Base-by-base conservation (phyloP, 2,888 invertebrate genomes). In the Drosophila prostipennis region DNA sequence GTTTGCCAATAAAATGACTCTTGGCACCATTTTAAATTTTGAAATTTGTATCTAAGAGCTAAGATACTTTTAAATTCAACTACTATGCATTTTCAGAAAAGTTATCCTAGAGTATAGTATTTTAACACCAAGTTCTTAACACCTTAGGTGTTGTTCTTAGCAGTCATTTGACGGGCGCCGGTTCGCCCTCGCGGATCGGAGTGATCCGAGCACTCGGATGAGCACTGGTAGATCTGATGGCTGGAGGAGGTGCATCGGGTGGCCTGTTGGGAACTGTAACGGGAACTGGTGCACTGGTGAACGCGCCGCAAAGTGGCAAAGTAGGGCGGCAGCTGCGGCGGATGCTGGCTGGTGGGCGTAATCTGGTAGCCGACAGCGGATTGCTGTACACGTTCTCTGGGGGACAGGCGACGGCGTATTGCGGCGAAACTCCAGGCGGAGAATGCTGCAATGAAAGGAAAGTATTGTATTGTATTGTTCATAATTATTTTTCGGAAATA, bases 161-260 rank as follows among this genome's bases (percentile, higher is more conserved):
- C 19, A 19, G 19, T 19, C 19, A 19, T 19, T 19, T 19, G 19
- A 19, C 19, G 19, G 19, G 19, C 19, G 19, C 19, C 19, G 19
- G 19, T 19, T 19, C 19, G 19, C 19, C 19, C 19, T 19, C n/a
- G n/a, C n/a, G n/a, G n/a, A n/a, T n/a, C n/a, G 55, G 92, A 92
- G 78, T 91, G 90, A 76, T 92, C 92, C n/a, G 92, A 92, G 61
- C 92, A 92, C 77, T 92, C 92, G 63, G 92, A 92, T 82, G 92
- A 91, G 90, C 92, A 92, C 82, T 92, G 91, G 78, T 92, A 92
- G 78, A 92, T 91, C 78, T 91, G 91, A 78, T 91, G 89, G 48
- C 36, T 51, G 19, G 89, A 90, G 48, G 45, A 29, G 45, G 45
- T 46, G 45, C 45, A 46, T 46, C 10, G 45, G 45, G 26, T 45